These are phyloP conservation scores for Cataglyphis albicans DNA, from an alignment of 2,888 invertebrate genomes.

Conservation along the genomic window DNA sequence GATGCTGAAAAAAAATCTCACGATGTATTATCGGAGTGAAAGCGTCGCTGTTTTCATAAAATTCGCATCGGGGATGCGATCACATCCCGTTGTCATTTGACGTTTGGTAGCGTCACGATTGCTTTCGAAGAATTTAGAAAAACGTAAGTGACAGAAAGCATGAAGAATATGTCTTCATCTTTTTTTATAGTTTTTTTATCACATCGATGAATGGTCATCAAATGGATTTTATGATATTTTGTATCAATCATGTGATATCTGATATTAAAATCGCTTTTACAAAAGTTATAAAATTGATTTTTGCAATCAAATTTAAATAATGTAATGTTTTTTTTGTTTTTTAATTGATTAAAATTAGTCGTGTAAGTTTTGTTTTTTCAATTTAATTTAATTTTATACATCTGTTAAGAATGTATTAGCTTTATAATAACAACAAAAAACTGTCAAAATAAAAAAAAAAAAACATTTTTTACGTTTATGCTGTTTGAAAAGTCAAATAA, in stretches of 20 bases:
- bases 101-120: neutral
- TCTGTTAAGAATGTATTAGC: too few species aligned
- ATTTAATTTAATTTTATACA: too few species aligned
- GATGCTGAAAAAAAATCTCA: conserved; percentile 11
- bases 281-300: neutral
- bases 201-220: neutral
- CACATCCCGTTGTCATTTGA: conserved; percentile 11
- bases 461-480: too few species aligned
- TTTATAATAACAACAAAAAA: too few species aligned
- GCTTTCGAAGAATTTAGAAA: neutral
- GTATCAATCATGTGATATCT: neutral
- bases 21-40: conserved; percentile 29
- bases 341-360: too few species aligned
- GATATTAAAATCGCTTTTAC: conserved; percentile 3
- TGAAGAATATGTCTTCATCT: neutral
- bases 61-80: conserved; percentile 25
- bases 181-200: neutral
- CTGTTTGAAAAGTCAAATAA: too few species aligned
- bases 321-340: too few species aligned
- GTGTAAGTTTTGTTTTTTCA: too few species aligned
- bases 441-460: too few species aligned
- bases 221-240: neutral
- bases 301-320: neutral
- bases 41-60: conserved; percentile 32
- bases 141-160: neutral